Evolutionary conservation across 2,888 invertebrate species (phyloP).

Genomic region (Azorinus chamasolen): DNA sequence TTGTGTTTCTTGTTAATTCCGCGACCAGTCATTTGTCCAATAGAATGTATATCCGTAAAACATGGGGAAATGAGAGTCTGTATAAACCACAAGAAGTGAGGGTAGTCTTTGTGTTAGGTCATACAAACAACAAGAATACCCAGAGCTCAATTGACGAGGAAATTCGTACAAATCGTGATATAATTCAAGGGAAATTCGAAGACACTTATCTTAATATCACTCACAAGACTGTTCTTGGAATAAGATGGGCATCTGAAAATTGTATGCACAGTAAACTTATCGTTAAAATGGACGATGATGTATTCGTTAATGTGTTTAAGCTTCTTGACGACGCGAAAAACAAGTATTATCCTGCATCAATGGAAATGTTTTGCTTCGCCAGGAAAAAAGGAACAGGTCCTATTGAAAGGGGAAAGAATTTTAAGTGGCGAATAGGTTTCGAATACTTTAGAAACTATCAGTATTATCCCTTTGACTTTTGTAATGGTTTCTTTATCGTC

Average conservation of each 20-base stretch:
- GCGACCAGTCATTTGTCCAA: too few species aligned
- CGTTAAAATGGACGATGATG: too few species aligned
- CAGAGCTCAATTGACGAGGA: constrained; percentile 76
- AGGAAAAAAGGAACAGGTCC: constrained; percentile 71
- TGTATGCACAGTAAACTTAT: constrained; percentile 73
- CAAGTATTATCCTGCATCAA: constrained; percentile 55
- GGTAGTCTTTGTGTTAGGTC: constrained; percentile 76
- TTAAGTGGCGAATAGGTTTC: constrained; percentile 77
- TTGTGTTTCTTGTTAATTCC: too few species aligned
- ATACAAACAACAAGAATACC: constrained; percentile 53
- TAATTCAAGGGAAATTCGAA: constrained; percentile 78
- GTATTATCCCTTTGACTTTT: constrained; percentile 81
- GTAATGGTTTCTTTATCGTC: constrained; percentile 82
- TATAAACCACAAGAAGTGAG: too few species aligned
- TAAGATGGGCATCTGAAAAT: constrained; percentile 76
- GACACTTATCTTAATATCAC: constrained; percentile 80
- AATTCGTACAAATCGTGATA: constrained; percentile 70
- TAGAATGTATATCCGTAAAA: too few species aligned
- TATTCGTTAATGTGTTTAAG: constrained; percentile 77
- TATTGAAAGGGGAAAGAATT: constrained; percentile 70
- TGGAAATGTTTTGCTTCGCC: constrained; percentile 72
- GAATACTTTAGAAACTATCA: constrained; percentile 75
- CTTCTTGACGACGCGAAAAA: constrained; percentile 69
- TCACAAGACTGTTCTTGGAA: constrained; percentile 77
- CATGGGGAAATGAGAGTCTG: too few species aligned